Conservation (phyloP, 2,113 vertebrate species). For the Sinocyclocheilus anshuiensis region DNA sequence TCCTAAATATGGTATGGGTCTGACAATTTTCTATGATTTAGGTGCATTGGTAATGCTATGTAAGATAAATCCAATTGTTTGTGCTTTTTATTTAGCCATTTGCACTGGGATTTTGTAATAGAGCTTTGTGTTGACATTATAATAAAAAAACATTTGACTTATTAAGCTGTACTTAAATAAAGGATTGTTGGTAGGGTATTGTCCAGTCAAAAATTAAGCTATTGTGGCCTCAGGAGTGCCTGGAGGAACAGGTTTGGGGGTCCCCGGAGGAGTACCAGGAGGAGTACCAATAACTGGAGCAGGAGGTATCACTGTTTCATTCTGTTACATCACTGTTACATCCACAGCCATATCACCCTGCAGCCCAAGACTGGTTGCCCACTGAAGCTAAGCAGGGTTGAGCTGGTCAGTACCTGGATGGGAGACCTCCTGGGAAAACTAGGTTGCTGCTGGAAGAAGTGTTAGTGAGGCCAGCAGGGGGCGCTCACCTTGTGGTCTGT, state of each 20-base stretch:
- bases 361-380: no score
- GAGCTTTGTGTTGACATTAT: not conserved
- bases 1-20: conserved; percentile 42
- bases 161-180: not conserved
- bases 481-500: no score
- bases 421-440: no score
- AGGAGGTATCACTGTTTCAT: conserved; percentile 1
- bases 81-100: not conserved
- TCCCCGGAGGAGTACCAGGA: conserved; percentile 35
- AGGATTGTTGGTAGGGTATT: not conserved
- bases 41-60: not conserved
- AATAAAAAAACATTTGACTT: not conserved
- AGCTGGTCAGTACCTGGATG: no score
- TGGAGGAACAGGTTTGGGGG: conserved; percentile 9
- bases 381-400: no score
- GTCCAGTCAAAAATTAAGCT: not conserved
- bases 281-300: conserved; percentile 30
- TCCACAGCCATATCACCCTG: no score
- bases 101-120: not conserved
- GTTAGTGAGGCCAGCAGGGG: no score
- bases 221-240: conserved; percentile 2
- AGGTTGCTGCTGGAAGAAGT: no score
- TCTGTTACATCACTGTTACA: no score
- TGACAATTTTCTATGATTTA: not conserved
- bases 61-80: not conserved